phyloP scores from a whole-genome alignment of 2,888 invertebrate species.

The Mythimna albipuncta region DNA sequence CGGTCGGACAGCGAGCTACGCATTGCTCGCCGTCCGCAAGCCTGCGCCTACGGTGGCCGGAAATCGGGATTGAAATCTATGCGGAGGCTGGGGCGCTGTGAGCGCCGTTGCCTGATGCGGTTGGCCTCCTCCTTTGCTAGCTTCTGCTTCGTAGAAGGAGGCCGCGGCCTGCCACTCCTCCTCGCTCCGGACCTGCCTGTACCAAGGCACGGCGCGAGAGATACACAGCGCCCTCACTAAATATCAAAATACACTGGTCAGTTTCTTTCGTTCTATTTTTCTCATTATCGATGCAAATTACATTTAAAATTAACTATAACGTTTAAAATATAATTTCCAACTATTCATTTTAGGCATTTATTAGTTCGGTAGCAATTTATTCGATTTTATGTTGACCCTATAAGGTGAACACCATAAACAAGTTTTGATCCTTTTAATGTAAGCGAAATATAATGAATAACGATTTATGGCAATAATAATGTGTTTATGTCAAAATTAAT shows the following conservation, averaged over 20 bases:
- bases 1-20: no score
- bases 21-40: no score
- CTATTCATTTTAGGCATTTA: constrained; percentile 31
- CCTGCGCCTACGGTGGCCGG: no score
- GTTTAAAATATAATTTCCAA: constrained; percentile 29
- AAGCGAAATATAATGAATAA: constrained; percentile 22
- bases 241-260: neutral
- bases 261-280: neutral
- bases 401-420: constrained; percentile 28
- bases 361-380: constrained; percentile 40
- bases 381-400: constrained; percentile 27
- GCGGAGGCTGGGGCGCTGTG: no score
- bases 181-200: no score
- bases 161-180: no score
- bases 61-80: no score
- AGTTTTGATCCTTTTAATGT: constrained; percentile 25
- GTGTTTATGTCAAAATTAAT: constrained; percentile 19
- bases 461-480: constrained; percentile 37
- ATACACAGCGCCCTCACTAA: neutral
- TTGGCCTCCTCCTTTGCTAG: no score
- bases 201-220: no score
- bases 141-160: no score
- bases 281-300: constrained; percentile 50
- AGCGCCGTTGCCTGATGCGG: no score
- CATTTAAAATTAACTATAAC: constrained; percentile 28